Base-by-base conservation (phyloP, 1,140 invertebrate genomes). In the Lasioglossum baleicum region DNA sequence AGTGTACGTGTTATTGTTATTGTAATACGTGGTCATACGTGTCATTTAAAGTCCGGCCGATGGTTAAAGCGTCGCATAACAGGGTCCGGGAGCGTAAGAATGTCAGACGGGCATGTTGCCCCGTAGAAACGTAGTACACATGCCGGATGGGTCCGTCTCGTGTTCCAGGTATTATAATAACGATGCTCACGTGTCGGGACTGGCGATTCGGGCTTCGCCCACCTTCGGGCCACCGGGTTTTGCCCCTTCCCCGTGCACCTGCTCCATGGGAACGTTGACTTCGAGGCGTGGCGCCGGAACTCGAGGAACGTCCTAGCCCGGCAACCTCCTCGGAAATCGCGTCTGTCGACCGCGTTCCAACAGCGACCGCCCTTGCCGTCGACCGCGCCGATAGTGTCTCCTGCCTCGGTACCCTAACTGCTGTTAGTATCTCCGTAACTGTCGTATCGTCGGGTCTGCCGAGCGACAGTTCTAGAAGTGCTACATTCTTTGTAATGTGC, bases 131-230 rank as follows among this genome's bases (percentile, higher is more conserved):
- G 76, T 64, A 66, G 77, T 84, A 80, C 81, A 77, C 78, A 87
- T 85, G 82, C 85, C 79, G 83, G 78, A 80, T 85, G 85, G 85
- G 81, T 77, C 87, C 79, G 79, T 79, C 64, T 81, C 78, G 84
- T 81, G 79, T 88, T 88, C 87, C 86, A 88, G 86, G 87, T 88
- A 88, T 87, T 88, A 88, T 86, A 86, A 88, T 81, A 88, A 74
- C 81, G 86, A 77, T 84, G 64, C 56, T 53, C 65, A 75, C 87
- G 87, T 88, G 87, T 71, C 53, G 22, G 20, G 84, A 86, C 76
- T 86, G 64, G 60, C 53, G 74, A 85, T 85, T 71, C 42, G 78
- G 31, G 56, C 42, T 66, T 68, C 74, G 70, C 35, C 73, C 51
- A 40, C 51, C 35, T 67, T 68, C 17, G 58, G 61, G 26, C 61